Base-by-base conservation (phyloP, 2,888 invertebrate species). In the Plemyria rubiginata region DNA sequence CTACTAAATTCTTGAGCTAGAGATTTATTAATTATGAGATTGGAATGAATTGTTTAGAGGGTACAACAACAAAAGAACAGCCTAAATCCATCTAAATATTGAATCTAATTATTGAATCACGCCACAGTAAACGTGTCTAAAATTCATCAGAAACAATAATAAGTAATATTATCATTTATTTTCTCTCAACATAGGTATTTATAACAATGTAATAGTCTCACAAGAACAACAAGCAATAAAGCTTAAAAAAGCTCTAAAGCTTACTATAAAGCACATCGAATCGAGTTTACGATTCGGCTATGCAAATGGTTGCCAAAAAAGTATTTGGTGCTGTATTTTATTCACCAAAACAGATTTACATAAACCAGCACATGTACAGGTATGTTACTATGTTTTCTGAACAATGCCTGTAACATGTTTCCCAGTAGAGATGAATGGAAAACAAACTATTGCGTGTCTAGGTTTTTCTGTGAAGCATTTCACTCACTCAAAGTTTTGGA, bases 61-160 rank as follows among this genome's bases (percentile, higher is more conserved):
- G n/a, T 6, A 29, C 22, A 12, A 22, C 1, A 2, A 29, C n/a
- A n/a, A 48, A 22, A 28, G 7, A 15, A 13, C 22, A 29, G 38
- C 38, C n/a, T 29, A n/a, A 57, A 51, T 36, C 43, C 45, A 46
- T 58, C 52, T 45, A 48, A 53, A 59, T 59, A 59, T 59, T 40
- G 41, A n/a, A n/a, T n/a, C n/a, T 45, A 48, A 53, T 53, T 59
- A 59, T 59, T 40, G 41, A 29, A 48, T 48, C 15, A 29, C 28
- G 40, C 15, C n/a, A 12, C 48, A 59, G 15, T 59, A 15, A 59
- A 53, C 50, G 12, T 45, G 16, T 38, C 46, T 41, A 51, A 38
- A 15, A 51, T 57, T 15, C 15, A 50, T 15, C 7, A 13, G 5
- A 43, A 43, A 15, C 13, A 43, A n/a, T n/a, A n/a, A n/a, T n/a